phyloP scores from a whole-genome alignment of 1,140 invertebrate genomes.

The Whitmania pigra region DNA sequence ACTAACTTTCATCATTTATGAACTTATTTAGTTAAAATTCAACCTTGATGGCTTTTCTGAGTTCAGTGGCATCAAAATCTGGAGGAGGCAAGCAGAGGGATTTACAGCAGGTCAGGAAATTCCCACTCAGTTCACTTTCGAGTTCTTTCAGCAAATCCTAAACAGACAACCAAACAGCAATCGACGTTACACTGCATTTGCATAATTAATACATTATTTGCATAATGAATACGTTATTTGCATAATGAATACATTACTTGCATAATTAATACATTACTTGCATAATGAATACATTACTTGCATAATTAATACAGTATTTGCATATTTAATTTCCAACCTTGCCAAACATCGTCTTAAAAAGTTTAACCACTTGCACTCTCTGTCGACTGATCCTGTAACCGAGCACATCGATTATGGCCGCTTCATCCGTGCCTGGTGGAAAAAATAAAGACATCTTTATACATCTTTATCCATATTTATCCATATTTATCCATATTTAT shows the following conservation, averaged over 20 bases:
- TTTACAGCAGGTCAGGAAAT: constrained; percentile 36
- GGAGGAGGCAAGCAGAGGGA: constrained; percentile 35
- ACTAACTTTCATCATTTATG: too few species aligned
- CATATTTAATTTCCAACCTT: constrained; percentile 50
- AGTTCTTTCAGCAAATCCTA: constrained; percentile 41
- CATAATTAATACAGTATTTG: background rate
- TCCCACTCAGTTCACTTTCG: constrained; percentile 38
- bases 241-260: background rate
- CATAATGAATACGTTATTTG: background rate
- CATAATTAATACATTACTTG: too few species aligned
- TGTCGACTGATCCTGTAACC: constrained; percentile 75
- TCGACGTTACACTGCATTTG: too few species aligned
- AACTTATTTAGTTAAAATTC: too few species aligned
- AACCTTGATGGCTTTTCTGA: constrained; percentile 40
- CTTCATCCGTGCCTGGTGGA: constrained; percentile 63
- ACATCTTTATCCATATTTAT: too few species aligned
- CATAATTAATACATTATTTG: background rate
- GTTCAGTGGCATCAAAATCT: constrained; percentile 41
- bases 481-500: too few species aligned
- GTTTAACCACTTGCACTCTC: constrained; percentile 71
- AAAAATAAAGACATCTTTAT: too few species aligned
- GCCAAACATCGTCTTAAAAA: constrained; percentile 84
- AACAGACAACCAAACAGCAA: background rate
- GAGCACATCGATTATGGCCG: constrained; percentile 76
- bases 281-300: background rate